Evolutionary conservation across 2,113 vertebrate species (phyloP).

Genomic region (Suncus etruscus): DNA sequence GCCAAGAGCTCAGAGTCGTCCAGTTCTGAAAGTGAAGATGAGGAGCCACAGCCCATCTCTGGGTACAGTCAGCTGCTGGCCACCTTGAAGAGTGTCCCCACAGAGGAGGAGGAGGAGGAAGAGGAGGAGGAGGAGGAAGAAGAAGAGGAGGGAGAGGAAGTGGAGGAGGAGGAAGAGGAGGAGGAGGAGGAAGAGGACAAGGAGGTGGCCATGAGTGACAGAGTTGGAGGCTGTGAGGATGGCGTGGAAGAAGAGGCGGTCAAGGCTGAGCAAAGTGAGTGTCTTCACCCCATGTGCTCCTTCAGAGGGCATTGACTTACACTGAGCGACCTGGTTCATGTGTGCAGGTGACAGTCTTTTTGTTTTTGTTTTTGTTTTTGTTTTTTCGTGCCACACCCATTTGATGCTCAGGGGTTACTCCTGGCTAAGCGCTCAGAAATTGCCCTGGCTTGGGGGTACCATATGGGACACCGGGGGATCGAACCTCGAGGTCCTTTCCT

Average conservation of each 20-base stretch:
- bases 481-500: too few relatives aligned
- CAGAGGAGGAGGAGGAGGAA: conserved; percentile 62
- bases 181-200: conserved; percentile 26
- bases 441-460: too few relatives aligned
- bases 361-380: too few relatives aligned
- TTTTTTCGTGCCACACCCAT: too few relatives aligned
- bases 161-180: conserved; percentile 48
- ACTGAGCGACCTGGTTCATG: too few relatives aligned
- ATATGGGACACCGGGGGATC: too few relatives aligned
- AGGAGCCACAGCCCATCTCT: conserved; percentile 90
- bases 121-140: conserved; percentile 87
- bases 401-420: too few relatives aligned
- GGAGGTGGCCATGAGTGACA: conserved; percentile 79
- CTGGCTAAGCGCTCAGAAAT: too few relatives aligned
- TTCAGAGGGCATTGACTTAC: too few relatives aligned
- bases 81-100: conserved; percentile 87
- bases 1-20: conserved; percentile 89
- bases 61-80: conserved; percentile 95
- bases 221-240: conserved; percentile 51
- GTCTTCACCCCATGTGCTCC: neutral
- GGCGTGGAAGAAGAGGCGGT: conserved; percentile 24
- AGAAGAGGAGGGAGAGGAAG: conserved; percentile 83
- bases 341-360: too few relatives aligned
- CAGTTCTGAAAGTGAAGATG: conserved; percentile 86
- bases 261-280: conserved; percentile 75